Conservation (phyloP, 2,888 invertebrate genomes). For the Diplazon laetatorius region DNA sequence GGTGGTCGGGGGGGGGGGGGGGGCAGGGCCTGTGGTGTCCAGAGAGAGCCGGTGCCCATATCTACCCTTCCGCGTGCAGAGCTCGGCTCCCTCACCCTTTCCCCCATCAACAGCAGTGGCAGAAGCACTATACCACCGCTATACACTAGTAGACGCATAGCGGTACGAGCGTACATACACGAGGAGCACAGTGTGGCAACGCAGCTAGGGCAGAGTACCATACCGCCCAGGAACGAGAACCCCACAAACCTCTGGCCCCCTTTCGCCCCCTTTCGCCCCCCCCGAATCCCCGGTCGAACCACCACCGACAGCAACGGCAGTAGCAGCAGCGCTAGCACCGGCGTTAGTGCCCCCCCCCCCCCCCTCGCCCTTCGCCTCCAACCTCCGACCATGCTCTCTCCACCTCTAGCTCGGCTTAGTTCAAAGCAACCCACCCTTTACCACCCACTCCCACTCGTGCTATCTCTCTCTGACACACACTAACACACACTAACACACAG, state of each 20-base stretch:
- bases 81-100: constrained; percentile 65
- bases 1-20: constrained; percentile 80
- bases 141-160: constrained; percentile 50
- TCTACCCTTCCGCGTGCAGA: constrained; percentile 75
- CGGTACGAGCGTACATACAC: constrained; percentile 45
- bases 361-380: constrained; percentile 76
- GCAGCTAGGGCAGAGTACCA: constrained; percentile 60
- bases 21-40: constrained; percentile 80
- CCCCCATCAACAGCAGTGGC: constrained; percentile 60
- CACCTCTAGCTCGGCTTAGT: constrained; percentile 80
- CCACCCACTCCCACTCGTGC: constrained; percentile 67
- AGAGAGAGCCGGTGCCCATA: constrained; percentile 72
- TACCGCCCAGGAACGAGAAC: constrained; percentile 60
- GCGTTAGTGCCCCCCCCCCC: constrained; percentile 64
- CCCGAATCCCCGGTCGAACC: too few species aligned
- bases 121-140: constrained; percentile 61
- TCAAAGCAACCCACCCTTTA: constrained; percentile 80
- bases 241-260: constrained; percentile 42
- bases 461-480: constrained; percentile 68
- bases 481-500: too few species aligned
- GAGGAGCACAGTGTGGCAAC: constrained; percentile 57
- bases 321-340: constrained; percentile 60
- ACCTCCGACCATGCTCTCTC: constrained; percentile 77
- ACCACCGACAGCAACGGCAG: constrained; percentile 40
- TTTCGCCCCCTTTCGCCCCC: not conserved